Evolutionary conservation across 2,113 vertebrate genomes (phyloP), one percentile per base, ranked within the genome.

Genomic region (Ceuthmochares aereus): DNA sequence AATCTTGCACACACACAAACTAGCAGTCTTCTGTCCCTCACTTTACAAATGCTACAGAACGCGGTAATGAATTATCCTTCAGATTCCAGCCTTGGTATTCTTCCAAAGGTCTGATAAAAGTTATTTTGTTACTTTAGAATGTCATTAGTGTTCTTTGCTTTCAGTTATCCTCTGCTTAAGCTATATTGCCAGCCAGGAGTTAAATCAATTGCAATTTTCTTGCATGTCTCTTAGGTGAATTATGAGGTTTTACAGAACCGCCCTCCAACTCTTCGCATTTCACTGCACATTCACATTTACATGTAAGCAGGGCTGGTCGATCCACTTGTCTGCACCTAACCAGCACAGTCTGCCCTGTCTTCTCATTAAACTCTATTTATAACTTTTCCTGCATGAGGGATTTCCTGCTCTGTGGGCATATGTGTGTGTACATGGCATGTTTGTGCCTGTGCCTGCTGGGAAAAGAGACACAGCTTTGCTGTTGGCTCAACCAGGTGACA

Each of bases 221-320:
- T 73, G 22, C 42, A 15, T 43, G 23, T 85, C 7, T 55, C 29
- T 83, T 34, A 47, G 22, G 25, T 42, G 36, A 89, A 63, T 78
- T n/a, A 36, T 27, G 14, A 78, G 52, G 11, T 18, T 60, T 73
- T 49, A 83, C 5, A 42, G 14, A 18, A 13, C 13, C 9, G 13
- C 7, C 20, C 47, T 7, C 16, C 16, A 66, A 23, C 8, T 23
- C 32, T 34, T 30, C 36, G 43, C 37, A 49, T 82, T 73, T 58
- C 25, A n/a, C 36, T 60, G 19, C 37, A 73, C 54, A 18, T 15
- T 85, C 64, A 59, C 3, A 54, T 7, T 10, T 63, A 25, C 34
- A 37, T 14, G 6, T 23, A 58, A 58, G 13, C 8, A 49, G 36
- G 5, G 27, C 21, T 25, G 3, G 9, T n/a, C 1, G 0, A 64